These are phyloP conservation scores for Nomia melanderi DNA, from an alignment of 1,140 invertebrate species.

Conservation along the genomic window DNA sequence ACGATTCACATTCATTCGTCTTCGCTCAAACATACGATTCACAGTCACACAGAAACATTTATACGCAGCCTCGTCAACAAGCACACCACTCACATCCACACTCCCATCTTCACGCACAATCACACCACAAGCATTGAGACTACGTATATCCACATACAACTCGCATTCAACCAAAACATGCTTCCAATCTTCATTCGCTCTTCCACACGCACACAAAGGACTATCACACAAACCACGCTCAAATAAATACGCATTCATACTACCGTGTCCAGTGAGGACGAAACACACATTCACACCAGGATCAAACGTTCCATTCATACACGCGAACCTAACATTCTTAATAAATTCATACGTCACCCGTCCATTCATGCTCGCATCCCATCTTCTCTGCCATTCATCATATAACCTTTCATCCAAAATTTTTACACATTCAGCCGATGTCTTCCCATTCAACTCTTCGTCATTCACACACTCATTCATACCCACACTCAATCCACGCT, in stretches of 20 bases:
- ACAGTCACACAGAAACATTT: too few species aligned
- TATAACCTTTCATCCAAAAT: background rate
- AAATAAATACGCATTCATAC: background rate
- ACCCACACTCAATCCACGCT: background rate
- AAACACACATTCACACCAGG: background rate
- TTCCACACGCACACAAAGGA: background rate
- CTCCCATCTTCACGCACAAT: background rate
- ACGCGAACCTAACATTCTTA: background rate
- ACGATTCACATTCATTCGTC: too few species aligned
- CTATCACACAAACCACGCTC: background rate
- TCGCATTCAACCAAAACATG: background rate
- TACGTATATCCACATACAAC: background rate
- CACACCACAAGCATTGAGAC: background rate
- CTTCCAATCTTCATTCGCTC: slow-evolving; percentile 8
- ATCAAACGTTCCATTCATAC: background rate
- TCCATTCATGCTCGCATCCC: background rate
- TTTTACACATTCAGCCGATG: background rate
- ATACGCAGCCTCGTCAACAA: too few species aligned
- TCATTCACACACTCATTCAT: background rate
- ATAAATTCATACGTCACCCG: background rate
- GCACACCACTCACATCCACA: background rate
- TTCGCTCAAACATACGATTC: too few species aligned
- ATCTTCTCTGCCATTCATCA: background rate
- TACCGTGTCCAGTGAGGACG: background rate
- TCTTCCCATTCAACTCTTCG: background rate